Evolutionary conservation across 1,140 invertebrate genomes (phyloP), one percentile per base, ranked within the genome.

Genomic region (Brachionus rotundiformis): DNA sequence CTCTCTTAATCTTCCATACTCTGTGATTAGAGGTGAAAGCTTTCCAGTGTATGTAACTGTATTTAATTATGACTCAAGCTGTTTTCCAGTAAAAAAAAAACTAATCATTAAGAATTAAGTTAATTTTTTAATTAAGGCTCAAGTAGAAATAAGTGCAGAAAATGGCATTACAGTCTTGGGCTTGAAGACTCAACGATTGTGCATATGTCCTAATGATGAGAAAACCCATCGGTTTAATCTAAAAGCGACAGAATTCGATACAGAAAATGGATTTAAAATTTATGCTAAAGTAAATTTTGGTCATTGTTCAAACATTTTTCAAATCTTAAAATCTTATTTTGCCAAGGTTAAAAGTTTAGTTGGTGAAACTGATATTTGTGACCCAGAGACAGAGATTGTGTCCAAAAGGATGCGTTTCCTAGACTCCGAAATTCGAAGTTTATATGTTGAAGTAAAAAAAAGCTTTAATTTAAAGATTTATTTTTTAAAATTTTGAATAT

Each of bases 1-100:
- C 36, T 92, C 92, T 1, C 86, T 95, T 10, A 92, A 94, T 85
- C 88, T 98, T 8, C 97, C 97, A 0, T 94, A 95, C 84, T 92
- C 93, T 0, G 92, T 99, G 1, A 93, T 94, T 82, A 90, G 92
- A 71, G 95, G 95, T 82, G 97, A 99, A 89, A 92, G 93, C 23
- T 90, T 98, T 59, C 93, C 94, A 0, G 90, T 98, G 80, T 93
- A 96, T 71, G 93, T 95, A 25, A 92, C 96, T 23, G 92, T 99
- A 3, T 95, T 95, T 87, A 99, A 98, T 88, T 95, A 97, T 84
- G 89, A 94, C 85, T 90, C 92, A 10, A 91, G 91, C 54, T 92
- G 95, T 84, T 88, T 95, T 0, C 76, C 76, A 0, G 76, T 79
- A 54, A 11, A 10, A 31, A 68, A 36, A 36, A 36, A 16, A 3